Percentiles rank a stretch among this genome's conserved stretches.
These are phyloP conservation scores for Parasteatoda tepidariorum DNA, from an alignment of 1,140 invertebrate species.

Conservation along the genomic window DNA sequence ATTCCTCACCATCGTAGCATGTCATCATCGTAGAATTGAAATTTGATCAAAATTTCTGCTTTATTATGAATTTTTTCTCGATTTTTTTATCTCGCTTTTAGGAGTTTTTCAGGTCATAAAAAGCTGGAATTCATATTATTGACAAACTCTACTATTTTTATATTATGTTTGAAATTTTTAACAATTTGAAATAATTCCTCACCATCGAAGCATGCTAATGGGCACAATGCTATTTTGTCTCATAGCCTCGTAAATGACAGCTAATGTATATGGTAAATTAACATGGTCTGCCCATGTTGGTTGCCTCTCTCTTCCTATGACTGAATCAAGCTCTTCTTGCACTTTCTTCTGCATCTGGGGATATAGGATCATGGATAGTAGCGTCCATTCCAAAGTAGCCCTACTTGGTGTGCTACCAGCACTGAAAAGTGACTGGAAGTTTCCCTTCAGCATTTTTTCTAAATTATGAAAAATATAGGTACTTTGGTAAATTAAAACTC, in stretches of 20 bases:
- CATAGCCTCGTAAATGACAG: slow-evolving; percentile 63
- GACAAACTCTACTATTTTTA: no score
- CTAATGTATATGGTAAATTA: slow-evolving; percentile 63
- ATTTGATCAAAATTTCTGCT: no score
- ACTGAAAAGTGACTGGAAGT: slow-evolving; percentile 61
- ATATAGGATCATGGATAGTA: slow-evolving; percentile 60
- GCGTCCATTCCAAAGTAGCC: slow-evolving; percentile 62
- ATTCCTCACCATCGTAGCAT: no score
- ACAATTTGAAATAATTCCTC: no score
- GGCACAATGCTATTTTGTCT: slow-evolving; percentile 62
- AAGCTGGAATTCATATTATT: no score
- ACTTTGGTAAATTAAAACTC: no score
- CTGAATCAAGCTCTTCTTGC: slow-evolving; percentile 63
- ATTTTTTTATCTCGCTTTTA: no score
- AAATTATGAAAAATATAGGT: no score
- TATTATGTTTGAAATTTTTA: no score
- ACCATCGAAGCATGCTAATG: slow-evolving; percentile 57
- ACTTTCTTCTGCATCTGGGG: slow-evolving; percentile 63
- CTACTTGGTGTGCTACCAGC: slow-evolving; percentile 65
- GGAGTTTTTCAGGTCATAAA: no score
- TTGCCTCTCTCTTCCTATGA: slow-evolving; percentile 57
- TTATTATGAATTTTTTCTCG: no score
- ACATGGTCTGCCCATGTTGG: slow-evolving; percentile 61
- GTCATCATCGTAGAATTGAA: no score
- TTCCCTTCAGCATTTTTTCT: slow-evolving; percentile 62